Evolutionary conservation across 2,113 vertebrate genomes (phyloP).

Genomic region (Suncus etruscus): DNA sequence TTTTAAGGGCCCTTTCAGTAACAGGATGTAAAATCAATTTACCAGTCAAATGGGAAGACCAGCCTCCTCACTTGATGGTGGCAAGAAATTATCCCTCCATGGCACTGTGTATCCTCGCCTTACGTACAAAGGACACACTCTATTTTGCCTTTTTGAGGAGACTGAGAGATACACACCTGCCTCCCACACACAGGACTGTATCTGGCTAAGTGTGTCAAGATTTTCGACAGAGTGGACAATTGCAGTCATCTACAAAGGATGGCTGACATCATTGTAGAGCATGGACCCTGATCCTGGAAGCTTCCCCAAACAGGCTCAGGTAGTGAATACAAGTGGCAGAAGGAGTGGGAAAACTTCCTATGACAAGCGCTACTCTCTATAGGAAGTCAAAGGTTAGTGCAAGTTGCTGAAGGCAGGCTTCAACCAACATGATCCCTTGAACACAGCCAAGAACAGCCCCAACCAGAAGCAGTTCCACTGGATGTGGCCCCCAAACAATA

Average conservation of each 20-base stretch:
- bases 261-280: background rate
- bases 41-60: constrained; percentile 17
- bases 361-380: background rate
- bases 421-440: no score
- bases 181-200: rapidly evolving
- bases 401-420: no score
- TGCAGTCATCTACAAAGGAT: background rate
- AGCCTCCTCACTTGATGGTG: background rate
- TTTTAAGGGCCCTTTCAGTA: constrained; percentile 24
- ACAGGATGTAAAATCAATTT: constrained; percentile 55
- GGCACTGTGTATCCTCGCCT: background rate
- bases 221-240: background rate
- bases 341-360: background rate
- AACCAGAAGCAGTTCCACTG: no score
- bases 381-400: background rate
- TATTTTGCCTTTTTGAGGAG: background rate
- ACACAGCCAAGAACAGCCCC: no score
- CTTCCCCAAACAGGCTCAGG: no score
- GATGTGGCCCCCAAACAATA: no score
- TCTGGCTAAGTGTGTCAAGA: background rate
- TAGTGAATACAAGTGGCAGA: background rate
- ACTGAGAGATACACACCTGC: background rate
- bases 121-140: background rate
- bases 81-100: background rate
- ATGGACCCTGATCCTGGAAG: rapidly evolving